These are phyloP conservation scores for Anas platyrhynchos DNA, from an alignment of 2,113 vertebrate genomes.

Conservation along the genomic window DNA sequence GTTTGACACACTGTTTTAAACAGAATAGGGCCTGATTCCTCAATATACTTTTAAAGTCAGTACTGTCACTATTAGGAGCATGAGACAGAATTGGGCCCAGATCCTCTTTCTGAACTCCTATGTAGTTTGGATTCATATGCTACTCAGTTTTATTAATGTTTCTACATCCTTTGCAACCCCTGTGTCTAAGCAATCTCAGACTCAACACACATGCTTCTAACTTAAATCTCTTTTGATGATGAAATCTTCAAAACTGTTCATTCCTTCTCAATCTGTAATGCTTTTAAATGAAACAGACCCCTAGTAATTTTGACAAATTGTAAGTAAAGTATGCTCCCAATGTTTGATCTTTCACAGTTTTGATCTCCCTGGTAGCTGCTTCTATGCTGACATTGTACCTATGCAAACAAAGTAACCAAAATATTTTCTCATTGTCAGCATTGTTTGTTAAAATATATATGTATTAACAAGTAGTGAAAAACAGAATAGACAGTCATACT, in stretches of 20 bases:
- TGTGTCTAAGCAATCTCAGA: neutral
- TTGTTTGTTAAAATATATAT: too few species aligned
- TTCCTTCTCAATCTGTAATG: neutral
- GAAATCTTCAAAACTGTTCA: neutral
- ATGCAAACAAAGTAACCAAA: conserved; percentile 43
- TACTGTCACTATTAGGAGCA: neutral
- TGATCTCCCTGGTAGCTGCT: conserved; percentile 25
- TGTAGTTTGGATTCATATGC: neutral
- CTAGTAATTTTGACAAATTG: conserved; percentile 27
- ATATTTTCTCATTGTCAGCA: neutral
- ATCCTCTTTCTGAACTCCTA: neutral
- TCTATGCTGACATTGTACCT: conserved; percentile 36
- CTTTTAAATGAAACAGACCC: neutral
- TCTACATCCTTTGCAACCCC: neutral
- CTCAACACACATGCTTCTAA: neutral
- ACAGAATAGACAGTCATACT: neutral
- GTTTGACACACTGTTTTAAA: neutral
- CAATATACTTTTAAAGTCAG: neutral
- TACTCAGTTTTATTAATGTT: neutral
- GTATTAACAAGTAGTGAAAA: neutral
- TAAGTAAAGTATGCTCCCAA: conserved; percentile 1
- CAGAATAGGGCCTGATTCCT: neutral
- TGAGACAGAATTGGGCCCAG: neutral
- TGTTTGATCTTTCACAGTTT: conserved; percentile 54
- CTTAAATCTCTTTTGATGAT: neutral